Base-by-base conservation (phyloP, 2,113 vertebrate species). In the Sitta europaea region DNA sequence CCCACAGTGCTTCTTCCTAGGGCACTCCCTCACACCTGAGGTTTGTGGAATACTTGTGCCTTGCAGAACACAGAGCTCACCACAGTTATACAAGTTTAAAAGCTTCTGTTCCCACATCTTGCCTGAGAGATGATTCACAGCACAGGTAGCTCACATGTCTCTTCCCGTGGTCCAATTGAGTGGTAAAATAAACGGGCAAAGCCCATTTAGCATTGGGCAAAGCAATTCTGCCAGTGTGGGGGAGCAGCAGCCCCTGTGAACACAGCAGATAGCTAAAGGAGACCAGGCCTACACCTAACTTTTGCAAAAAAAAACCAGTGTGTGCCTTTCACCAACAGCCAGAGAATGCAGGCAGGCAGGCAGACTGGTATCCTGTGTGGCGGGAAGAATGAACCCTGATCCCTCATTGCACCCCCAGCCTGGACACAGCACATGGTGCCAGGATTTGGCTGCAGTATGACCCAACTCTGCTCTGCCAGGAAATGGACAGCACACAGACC, bases 301-400 rank as follows among this genome's bases (percentile, higher is more conserved):
- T 45, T 36, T 9, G 45, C 22, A 19, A 62, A 55, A 38, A 59
- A 73, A 11, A 0, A n/a, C n/a, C 0, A 0, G 33, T 2, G 3
- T 13, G 0, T 3, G 5, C 6, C 21, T 25, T 36, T 40, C 57
- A 28, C 19, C 1, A 11, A 6, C 11, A 62, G 20, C 22, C 31
- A 36, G 29, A 16, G 36, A n/a, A 58, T 28, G 15, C 36, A 61
- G 62, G 33, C 53, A 50, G 38, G 16, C 42, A 31, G 6, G 6
- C 51, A 18, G 1, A 2, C 36, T 2, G 2, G 54, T 8, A 35
- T 8, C 23, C 4, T 15, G 23, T 0, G 2, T 1, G 2, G 63
- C 0, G 0, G 43, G 21, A 54, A 1, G 0, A 33, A 11, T 2
- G 6, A 71, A 43, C 33, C 14, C 48, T 18, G 53, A 55, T 29